Conservation (phyloP, 30 jellyfish, hydroid and myxozoan species). For the Aurelia aurita complex sp. Pacific region DNA sequence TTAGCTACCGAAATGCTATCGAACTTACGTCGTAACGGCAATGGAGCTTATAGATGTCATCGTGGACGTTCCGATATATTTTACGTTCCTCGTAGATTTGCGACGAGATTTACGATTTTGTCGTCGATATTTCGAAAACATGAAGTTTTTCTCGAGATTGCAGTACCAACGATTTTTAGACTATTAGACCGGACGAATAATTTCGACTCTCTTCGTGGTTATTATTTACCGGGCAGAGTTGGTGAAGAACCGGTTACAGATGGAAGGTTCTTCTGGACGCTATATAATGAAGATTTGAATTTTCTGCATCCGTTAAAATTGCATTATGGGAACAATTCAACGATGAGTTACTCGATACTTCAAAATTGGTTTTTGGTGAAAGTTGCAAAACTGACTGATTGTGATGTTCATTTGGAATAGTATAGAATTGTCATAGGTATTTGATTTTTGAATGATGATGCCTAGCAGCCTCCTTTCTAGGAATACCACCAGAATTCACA, state of each 20-base stretch:
- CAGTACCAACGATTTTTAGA: conserved; percentile 95
- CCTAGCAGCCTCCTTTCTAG: too few relatives aligned
- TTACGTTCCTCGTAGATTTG: conserved; percentile 75
- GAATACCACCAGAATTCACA: too few relatives aligned
- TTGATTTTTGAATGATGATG: too few relatives aligned
- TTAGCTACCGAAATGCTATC: conserved; percentile 34
- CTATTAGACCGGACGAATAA: conserved; percentile 58
- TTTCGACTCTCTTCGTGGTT: conserved; percentile 69
- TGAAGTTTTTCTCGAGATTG: conserved; percentile 93
- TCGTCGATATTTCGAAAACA: conserved; percentile 77
- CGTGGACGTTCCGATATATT: conserved; percentile 97
- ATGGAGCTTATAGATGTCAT: conserved; percentile 70
- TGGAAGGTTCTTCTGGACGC: conserved; percentile 74
- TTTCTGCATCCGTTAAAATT: conserved; percentile 91
- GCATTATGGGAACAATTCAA: conserved; percentile 66
- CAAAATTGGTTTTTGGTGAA: conserved; percentile 57
- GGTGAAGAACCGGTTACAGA: conserved; percentile 78
- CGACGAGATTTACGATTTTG: conserved; percentile 50
- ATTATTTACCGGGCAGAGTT: conserved; percentile 92
- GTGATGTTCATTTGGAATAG: conserved; percentile 4
- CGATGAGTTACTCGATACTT: conserved; percentile 53
- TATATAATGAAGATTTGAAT: conserved; percentile 69
- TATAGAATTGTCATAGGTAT: not conserved
- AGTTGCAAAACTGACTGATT: conserved; percentile 27
- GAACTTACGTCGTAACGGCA: conserved; percentile 46